Percentiles rank a stretch among this genome's conserved stretches.
These are phyloP conservation scores for Todiramphus chloris DNA, from an alignment of 2,113 vertebrate genomes.

Conservation along the genomic window DNA sequence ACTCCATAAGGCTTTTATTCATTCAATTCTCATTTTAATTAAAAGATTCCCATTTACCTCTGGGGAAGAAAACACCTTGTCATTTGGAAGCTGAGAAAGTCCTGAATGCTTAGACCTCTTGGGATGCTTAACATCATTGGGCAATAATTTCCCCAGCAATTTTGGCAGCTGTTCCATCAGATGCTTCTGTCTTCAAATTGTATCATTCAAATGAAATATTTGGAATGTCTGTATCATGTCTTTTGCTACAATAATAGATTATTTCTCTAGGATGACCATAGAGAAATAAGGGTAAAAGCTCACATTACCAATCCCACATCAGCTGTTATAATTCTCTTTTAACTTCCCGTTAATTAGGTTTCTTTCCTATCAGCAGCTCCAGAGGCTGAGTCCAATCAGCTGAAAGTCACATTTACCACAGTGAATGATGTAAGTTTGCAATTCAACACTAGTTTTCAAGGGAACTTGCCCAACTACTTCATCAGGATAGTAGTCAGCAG, in stretches of 20 bases:
- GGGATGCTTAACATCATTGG: background rate
- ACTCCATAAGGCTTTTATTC: background rate
- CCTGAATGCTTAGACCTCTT: background rate
- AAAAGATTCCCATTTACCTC: background rate
- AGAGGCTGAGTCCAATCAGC: background rate
- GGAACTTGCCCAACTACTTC: background rate
- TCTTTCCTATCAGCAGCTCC: background rate
- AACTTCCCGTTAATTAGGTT: constrained; percentile 22
- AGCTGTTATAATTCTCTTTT: background rate
- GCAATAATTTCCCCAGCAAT: background rate
- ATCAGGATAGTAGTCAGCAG: background rate
- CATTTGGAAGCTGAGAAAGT: background rate
- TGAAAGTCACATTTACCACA: background rate
- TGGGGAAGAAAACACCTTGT: background rate
- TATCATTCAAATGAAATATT: background rate
- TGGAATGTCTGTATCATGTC: background rate
- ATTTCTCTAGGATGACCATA: background rate
- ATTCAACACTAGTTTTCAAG: background rate
- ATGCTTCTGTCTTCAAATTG: background rate
- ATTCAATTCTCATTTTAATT: background rate
- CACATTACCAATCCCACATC: background rate
- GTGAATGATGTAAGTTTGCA: background rate
- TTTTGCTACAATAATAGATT: background rate
- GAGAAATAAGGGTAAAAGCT: background rate
- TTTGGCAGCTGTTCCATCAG: background rate